A percentile compares a stretch with the other conserved stretches of the same genome.
These are phyloP conservation scores for Ursus arctos DNA, from an alignment of 2,113 vertebrate genomes.

Conservation along the genomic window DNA sequence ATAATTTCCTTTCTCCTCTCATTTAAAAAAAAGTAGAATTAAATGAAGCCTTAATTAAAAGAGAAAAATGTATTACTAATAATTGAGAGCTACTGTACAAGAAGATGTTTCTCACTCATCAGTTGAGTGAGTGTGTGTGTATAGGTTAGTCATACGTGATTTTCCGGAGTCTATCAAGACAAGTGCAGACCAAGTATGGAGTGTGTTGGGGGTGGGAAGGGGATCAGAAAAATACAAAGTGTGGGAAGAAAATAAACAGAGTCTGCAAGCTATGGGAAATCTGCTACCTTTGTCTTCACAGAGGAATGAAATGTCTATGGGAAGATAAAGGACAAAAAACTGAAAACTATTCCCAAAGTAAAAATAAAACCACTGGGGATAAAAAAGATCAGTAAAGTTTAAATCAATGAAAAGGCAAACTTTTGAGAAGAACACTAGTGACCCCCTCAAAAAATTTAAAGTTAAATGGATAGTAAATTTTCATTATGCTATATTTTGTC, in stretches of 20 bases:
- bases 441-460: background rate
- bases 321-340: slow-evolving; percentile 63
- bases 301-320: slow-evolving; percentile 27
- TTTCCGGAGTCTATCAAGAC: background rate
- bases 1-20: background rate
- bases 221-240: background rate
- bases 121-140: background rate
- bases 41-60: background rate
- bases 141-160: background rate
- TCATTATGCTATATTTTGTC: slow-evolving; percentile 57
- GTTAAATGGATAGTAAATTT: slow-evolving; percentile 75
- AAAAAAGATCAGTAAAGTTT: slow-evolving; percentile 43
- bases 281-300: slow-evolving; percentile 37
- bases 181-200: background rate
- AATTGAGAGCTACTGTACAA: background rate
- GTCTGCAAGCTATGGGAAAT: slow-evolving; percentile 64
- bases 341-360: slow-evolving; percentile 61
- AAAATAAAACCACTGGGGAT: slow-evolving; percentile 56
- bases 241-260: slow-evolving; percentile 44
- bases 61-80: background rate
- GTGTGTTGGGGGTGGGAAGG: background rate
- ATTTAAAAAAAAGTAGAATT: background rate
- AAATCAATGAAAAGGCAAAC: slow-evolving; percentile 53
- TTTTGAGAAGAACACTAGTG: slow-evolving; percentile 47
- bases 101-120: background rate